Percentiles rank a stretch among this genome's conserved stretches.
phyloP scores from a whole-genome alignment of 2,113 vertebrate species.

The Hirundichthys speculiger region DNA sequence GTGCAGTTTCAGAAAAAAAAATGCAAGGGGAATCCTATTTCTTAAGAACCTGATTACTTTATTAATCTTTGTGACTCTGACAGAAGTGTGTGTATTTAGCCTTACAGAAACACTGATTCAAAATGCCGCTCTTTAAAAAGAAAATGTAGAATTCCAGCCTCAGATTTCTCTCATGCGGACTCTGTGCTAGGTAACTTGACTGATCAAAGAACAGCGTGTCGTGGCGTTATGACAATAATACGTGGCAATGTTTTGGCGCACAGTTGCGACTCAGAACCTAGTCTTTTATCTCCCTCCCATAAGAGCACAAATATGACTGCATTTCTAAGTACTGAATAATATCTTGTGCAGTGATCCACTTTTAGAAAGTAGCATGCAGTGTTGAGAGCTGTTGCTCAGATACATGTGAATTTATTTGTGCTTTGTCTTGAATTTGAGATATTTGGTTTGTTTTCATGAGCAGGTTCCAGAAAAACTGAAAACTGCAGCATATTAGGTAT shows the following conservation, averaged over 20 bases:
- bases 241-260: conserved; percentile 8
- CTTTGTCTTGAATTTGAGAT: background rate
- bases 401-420: background rate
- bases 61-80: background rate
- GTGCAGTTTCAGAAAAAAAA: conserved; percentile 6
- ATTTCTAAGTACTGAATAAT: conserved; percentile 62
- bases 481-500: background rate
- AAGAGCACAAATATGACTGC: conserved; percentile 36
- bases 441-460: background rate
- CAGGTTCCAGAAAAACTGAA: background rate
- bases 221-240: conserved; percentile 3
- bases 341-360: conserved; percentile 23
- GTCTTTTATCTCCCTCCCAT: conserved; percentile 28
- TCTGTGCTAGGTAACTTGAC: background rate
- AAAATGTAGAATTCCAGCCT: background rate
- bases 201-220: conserved; percentile 2
- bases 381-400: conserved; percentile 4
- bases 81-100: conserved; percentile 4
- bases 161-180: background rate
- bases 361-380: conserved; percentile 39
- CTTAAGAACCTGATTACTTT: conserved; percentile 21
- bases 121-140: too few relatives aligned
- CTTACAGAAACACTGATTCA: too few relatives aligned
- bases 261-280: conserved; percentile 1
- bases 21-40: background rate